phyloP scores from a whole-genome alignment of 2,113 vertebrate genomes.

The Galbula dea region DNA sequence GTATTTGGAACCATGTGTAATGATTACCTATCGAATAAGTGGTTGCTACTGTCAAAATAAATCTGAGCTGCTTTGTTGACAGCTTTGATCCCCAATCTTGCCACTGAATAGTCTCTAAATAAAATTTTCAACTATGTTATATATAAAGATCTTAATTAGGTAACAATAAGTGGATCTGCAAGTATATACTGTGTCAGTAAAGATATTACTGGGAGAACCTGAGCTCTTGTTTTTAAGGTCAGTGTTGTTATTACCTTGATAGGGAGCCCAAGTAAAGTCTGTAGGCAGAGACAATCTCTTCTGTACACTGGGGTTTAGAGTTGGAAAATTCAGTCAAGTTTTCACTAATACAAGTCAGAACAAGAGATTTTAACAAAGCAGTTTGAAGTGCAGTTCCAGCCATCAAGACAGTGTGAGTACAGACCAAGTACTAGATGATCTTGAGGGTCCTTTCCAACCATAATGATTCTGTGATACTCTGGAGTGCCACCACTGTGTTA shows the following conservation, averaged over 20 bases:
- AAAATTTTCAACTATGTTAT: neutral
- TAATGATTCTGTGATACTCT: too few species aligned
- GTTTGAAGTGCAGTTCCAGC: neutral
- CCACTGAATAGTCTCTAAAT: neutral
- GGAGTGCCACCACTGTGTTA: neutral
- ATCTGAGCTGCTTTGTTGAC: neutral
- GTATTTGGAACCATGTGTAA: neutral
- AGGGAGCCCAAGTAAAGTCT: neutral
- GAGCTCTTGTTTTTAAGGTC: neutral
- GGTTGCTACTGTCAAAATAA: neutral
- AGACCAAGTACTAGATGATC: too few species aligned
- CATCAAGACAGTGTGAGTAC: neutral
- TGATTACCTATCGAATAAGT: neutral
- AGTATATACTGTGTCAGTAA: neutral
- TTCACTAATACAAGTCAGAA: neutral
- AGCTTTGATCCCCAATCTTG: neutral
- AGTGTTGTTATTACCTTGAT: neutral
- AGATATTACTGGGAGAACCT: neutral
- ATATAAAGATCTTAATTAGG: neutral
- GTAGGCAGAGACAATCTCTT: neutral
- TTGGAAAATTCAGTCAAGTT: conserved; percentile 27
- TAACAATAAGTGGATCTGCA: neutral
- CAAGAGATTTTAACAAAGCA: neutral
- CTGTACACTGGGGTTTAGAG: neutral
- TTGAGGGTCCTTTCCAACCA: too few species aligned